Evolutionary conservation across 2,888 invertebrate genomes (phyloP), one percentile per base, ranked within the genome.

Genomic region (Dascillus cervinus): DNA sequence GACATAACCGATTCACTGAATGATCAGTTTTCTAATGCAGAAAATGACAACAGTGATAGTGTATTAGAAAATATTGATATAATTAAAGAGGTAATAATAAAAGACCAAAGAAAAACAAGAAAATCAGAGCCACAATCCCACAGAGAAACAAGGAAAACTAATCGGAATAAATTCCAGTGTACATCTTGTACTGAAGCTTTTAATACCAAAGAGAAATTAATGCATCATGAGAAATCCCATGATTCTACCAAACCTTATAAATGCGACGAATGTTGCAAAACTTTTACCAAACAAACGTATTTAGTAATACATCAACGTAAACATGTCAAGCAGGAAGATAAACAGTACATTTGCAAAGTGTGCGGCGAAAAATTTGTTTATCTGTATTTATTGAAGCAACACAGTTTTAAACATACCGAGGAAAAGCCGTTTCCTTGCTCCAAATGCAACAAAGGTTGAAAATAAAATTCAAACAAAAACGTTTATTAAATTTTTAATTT

Each of bases 391-490:
- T 34, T 62, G 13, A 57, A 50, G 14, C 56, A 55, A 29, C 62
- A 62, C 30, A 50, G 47, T 27, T 60, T 43, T 31, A 58, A 58
- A 37, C 62, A 62, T 41, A 41, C 41, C 3, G 50, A 52, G 13
- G 38, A 49, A 14, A 60, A 60, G 31, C 62, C 62, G 11, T 60
- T 49, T 44, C 58, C 57, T 9, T 62, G 62, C 41, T 30, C 43
- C 3, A 43, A 52, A 32, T 62, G 62, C 31, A 40, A 48, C 31
- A 58, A 53, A 55, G 59, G 58, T 56, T 17, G 17, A 17, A 34
- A 32, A 4, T 13, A 4, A 6, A 22, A 11, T 1, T 11, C 4
- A 11, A 9, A 2, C 12, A 3, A 19, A 17, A 10, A 25, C 13
- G 10, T 13, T 26, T 25, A 15, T 21, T 21, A 11, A 6, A 20